These are phyloP conservation scores for Nycticryphes semicollaris DNA, from an alignment of 2,113 vertebrate species.

Conservation along the genomic window DNA sequence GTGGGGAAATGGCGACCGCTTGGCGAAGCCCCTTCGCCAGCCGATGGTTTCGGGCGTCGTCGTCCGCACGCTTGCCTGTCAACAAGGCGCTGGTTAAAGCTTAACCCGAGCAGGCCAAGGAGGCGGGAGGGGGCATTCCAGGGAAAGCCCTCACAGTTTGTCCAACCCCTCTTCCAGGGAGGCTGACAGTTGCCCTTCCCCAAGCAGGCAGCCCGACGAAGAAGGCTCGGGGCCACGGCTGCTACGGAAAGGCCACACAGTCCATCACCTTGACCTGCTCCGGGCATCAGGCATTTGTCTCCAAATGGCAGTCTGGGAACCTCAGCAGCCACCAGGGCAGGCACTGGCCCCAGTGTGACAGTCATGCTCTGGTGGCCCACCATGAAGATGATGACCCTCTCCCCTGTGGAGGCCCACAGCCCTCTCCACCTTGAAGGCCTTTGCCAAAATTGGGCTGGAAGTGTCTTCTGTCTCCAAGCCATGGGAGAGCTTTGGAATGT, in stretches of 20 bases:
- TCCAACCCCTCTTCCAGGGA: accelerated
- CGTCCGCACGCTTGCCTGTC: accelerated
- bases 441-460: background rate
- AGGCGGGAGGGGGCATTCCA: background rate
- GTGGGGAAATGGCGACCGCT: accelerated
- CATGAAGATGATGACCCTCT: background rate
- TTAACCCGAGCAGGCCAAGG: background rate
- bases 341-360: accelerated
- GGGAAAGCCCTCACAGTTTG: background rate
- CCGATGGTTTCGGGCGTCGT: background rate
- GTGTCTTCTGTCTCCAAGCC: background rate
- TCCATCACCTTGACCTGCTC: accelerated
- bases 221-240: accelerated
- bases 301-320: accelerated
- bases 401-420: accelerated
- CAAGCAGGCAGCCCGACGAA: background rate
- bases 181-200: background rate
- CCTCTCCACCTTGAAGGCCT: background rate
- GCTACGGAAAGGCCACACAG: accelerated
- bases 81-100: background rate
- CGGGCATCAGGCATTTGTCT: accelerated
- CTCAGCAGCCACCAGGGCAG: accelerated
- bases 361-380: accelerated
- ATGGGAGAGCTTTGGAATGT: background rate
- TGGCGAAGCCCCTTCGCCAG: accelerated